Evolutionary conservation across 2,797 vertebrate genomes (phyloP), one percentile per base, ranked within the genome.

Genomic region (Danio aesculapii): DNA sequence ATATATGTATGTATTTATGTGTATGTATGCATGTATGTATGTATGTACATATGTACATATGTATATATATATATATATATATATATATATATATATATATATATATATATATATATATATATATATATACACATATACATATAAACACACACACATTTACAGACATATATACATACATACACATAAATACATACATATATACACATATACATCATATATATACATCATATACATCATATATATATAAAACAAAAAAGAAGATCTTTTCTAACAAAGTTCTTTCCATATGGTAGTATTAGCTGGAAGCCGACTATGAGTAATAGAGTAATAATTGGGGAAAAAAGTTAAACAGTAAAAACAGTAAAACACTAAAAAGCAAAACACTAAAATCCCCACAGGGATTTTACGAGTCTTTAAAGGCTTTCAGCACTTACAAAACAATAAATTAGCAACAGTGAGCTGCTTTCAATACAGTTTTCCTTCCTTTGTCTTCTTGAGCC

Each of bases 251-350:
- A 39, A 41, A 75, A 39, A 11, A 57, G 47, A 7, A 49, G 6
- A 46, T 75, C 13, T 68, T 52, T 68, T 13, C 21, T 30, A 30
- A 30, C 30, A 30, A 30, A 30, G 30, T 30, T 30, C 30, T 30
- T 30, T 30, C 30, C 30, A 74, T 58, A 49, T 5, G 11, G 57
- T 50, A 59, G 58, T 46, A 13, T 41, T 66, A 39, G 76, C 59
- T 67, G 46, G 68, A 17, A 55, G 21, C 55, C 30, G 67, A 77
- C 67, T 19, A 70, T 57, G 67, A 69, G 47, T 50, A 57, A 59
- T 8, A 7, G 39, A 7, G 62, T 81, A 49, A 71, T 81, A 83
- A 61, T 44, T 59, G 59, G 53, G 19, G 59, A 14, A 59, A 73
- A 59, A 58, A n/a, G n/a, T n/a, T n/a, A n/a, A n/a, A n/a, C n/a